Base-by-base conservation (phyloP, 2,113 vertebrate species). In the Mellivora capensis region DNA sequence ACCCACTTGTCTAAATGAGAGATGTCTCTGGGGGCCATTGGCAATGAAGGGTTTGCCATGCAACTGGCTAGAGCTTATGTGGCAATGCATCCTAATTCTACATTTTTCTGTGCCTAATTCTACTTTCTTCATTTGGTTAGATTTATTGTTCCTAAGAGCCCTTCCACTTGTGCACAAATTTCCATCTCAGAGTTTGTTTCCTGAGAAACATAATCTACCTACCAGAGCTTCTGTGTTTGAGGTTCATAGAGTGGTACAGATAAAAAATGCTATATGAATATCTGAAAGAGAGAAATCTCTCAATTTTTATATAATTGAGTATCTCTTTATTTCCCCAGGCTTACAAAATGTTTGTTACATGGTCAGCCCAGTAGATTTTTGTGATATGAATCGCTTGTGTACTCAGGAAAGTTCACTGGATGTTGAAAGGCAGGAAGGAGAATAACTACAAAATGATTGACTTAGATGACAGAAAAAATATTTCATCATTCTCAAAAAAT, bases 171-270 rank as follows among this genome's bases (percentile, higher is more conserved):
- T 34, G 69, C 44, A 81, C 83, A 93, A 14, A 95, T 87, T 59
- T 91, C 79, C 57, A 81, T 64, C 39, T 94, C 18, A 81, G 71
- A 76, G 27, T 72, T 15, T n/a, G 69, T 93, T 94, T 96, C 91
- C 90, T 59, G 77, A 93, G 95, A 97, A 95, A 96, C 39, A 87
- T 95, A 84, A 90, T 92, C 54, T 84, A 81, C 29, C 74, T 83
- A 90, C 76, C 25, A 54, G 61, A 90, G 90, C 29, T 59, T 85
- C 49, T 97, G 49, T 96, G 91, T 84, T 93, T 34, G 77, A 96
- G 81, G 92, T 92, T 94, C 84, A 64, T 94, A 85, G 91, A 84
- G 17, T 47, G 23, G 31, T 59, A 21, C 49, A 39, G 81, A 76
- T 93, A 95, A 72, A 64, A 93, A 42, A 82, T 85, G 23, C 57